Base-by-base conservation (phyloP, 2,797 vertebrate genomes). In the Sebastes itinus region DNA sequence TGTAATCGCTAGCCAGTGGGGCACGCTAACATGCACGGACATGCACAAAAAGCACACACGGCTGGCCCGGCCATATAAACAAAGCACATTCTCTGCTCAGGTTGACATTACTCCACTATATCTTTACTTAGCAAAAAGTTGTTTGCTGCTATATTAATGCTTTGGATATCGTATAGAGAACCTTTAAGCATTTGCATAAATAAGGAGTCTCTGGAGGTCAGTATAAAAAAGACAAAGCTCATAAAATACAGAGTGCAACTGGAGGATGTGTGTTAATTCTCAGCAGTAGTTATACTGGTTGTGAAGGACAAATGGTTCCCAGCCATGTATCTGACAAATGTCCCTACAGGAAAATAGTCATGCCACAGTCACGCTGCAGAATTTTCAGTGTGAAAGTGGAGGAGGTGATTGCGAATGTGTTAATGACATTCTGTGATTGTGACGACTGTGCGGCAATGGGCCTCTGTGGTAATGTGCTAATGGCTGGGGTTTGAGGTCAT, bases 331-430 rank as follows among this genome's bases (percentile, higher is more conserved):
- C 22, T 52, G 59, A 66, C 13, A 59, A 82, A 80, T 56, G 32
- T 79, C 22, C 52, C 23, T 6, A 42, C 20, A 72, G 54, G 33
- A 80, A 88, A 70, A 59, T 13, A 79, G 52, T 77, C 16, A 80
- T 61, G 56, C 35, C 69, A 62, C 72, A 87, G 75, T 82, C 75
- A 81, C 46, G 60, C 67, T 72, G 82, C 72, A 84, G 67, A 62
- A 33, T 78, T 55, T 75, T 46, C 20, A 61, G 69, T 84, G 89
- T 78, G 77, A 92, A 83, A 42, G 58, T 63, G 88, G 83, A 88
- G 92, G 90, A 84, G 91, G 89, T 88, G 88, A 85, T 8, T 69
- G 81, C 33, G 85, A 87, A 92, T 20, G 90, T 88, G 90, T 83
- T 78, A 78, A 79, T 83, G 85, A 75, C 82, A 80, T 83, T 89